phyloP scores from a whole-genome alignment of 2,888 invertebrate genomes.

The Eilema depressum region DNA sequence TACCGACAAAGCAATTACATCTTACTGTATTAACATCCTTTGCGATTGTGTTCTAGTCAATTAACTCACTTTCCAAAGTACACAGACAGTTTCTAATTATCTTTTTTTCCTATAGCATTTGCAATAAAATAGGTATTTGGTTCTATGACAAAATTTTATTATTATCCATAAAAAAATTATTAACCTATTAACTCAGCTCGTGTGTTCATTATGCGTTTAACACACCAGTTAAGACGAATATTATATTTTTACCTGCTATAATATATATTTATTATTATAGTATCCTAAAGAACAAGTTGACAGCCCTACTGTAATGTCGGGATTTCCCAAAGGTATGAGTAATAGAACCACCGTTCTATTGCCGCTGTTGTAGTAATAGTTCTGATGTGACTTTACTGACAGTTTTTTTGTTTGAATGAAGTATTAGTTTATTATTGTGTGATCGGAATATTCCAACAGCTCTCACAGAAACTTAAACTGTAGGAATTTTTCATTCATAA shows the following conservation, averaged over 20 bases:
- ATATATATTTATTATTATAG: not conserved
- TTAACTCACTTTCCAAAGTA: too few relatives aligned
- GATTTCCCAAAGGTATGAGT: conserved; percentile 52
- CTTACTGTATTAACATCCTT: too few relatives aligned
- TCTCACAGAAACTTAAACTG: not conserved
- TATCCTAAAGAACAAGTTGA: not conserved
- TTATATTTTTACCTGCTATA: not conserved
- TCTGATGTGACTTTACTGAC: not conserved
- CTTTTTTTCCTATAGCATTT: too few relatives aligned
- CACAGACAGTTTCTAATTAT: too few relatives aligned
- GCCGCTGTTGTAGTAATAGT: conserved; percentile 11
- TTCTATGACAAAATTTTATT: too few relatives aligned
- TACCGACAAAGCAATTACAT: too few relatives aligned
- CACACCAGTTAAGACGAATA: not conserved
- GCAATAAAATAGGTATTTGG: too few relatives aligned
- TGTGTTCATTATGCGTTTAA: not conserved
- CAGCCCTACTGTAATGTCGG: conserved; percentile 43
- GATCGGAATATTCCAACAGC: not conserved
- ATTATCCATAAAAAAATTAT: too few relatives aligned
- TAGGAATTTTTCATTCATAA: not conserved
- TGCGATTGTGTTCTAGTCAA: too few relatives aligned
- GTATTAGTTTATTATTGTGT: conserved; percentile 2
- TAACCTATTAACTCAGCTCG: not conserved
- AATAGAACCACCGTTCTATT: conserved; percentile 19
- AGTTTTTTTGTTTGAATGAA: not conserved